Evolutionary conservation across 2,888 invertebrate genomes (phyloP), one percentile per base, ranked within the genome.

Genomic region (Mesopsocus fuscifrons): DNA sequence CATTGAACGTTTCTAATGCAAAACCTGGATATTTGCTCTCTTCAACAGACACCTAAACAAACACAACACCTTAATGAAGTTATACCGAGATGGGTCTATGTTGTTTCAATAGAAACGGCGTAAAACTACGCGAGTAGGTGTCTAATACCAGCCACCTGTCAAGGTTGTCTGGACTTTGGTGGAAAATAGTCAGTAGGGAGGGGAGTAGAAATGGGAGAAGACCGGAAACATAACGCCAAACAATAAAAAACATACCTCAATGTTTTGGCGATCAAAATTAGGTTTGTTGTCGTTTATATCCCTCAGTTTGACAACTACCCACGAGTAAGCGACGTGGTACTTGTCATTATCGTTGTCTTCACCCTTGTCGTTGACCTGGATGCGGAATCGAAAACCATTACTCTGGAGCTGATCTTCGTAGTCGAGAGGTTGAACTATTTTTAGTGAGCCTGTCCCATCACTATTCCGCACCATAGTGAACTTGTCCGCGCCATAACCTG

Each of bases 241-340:
- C n/a, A n/a, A n/a, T n/a, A n/a, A n/a, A n/a, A n/a, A n/a, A n/a
- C n/a, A 9, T 3, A 83, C 83, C 65, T 88, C 91, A 53, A 94
- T 89, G 59, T 91, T 89, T 38, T 92, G 85, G 49, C 81, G 74
- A 56, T 92, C 89, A 59, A 89, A 94, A 56, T 83, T 82, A 3
- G 95, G 95, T 60, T 88, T 87, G 68, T 95, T 95, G 69, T 97
- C 95, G 66, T 97, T 97, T 52, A 87, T 87, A 60, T 97, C 97
- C 47, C 85, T 72, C 46, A 98, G 68, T 57, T 82, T 84, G 22
- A 94, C 88, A 48, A 84, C 83, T 45, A 94, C 89, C 84, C 88
- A 89, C 2, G 92, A 89, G 62, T 88, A 88, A 47, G 92, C 92
- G 49, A 92, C 88, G 65, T 94, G 92, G 59, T 92, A 87, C 61